Conservation (phyloP, 2,888 invertebrate genomes). For the Stenotaenia linearis region DNA sequence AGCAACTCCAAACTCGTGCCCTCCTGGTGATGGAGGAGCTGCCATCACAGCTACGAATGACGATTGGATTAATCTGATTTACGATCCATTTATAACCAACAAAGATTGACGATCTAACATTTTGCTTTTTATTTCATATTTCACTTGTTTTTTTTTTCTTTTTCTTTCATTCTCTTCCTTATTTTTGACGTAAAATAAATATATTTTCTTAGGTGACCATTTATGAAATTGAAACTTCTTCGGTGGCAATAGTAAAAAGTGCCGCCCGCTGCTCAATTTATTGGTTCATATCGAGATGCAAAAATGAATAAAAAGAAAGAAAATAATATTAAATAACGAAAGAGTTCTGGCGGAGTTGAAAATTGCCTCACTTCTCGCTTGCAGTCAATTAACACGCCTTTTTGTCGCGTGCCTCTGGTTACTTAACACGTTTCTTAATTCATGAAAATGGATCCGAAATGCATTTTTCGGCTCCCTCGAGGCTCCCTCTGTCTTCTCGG, state of each 20-base stretch:
- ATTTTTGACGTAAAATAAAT: constrained; percentile 15
- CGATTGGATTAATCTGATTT: constrained; percentile 19
- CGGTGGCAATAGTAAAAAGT: background rate
- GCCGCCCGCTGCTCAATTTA: background rate
- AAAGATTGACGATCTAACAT: constrained; percentile 8
- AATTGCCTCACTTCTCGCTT: background rate
- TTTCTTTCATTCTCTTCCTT: background rate
- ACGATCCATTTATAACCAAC: constrained; percentile 19
- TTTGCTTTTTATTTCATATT: background rate
- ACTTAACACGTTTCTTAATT: constrained; percentile 15
- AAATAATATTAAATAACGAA: background rate
- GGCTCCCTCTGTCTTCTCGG: background rate
- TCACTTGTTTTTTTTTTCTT: background rate
- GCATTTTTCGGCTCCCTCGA: background rate
- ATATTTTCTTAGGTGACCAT: constrained; percentile 2
- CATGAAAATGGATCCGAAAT: constrained; percentile 5
- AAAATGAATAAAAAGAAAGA: background rate
- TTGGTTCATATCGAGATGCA: background rate
- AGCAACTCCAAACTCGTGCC: background rate
- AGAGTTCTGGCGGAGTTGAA: background rate
- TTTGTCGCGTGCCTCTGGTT: background rate
- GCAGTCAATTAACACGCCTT: background rate
- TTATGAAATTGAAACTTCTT: constrained; percentile 30
- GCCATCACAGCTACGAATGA: constrained; percentile 13
- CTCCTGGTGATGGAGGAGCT: background rate